A percentile compares a stretch with the other conserved stretches of the same genome.
phyloP scores from a whole-genome alignment of 2,888 invertebrate species.

The Didymodactylos carnosus region DNA sequence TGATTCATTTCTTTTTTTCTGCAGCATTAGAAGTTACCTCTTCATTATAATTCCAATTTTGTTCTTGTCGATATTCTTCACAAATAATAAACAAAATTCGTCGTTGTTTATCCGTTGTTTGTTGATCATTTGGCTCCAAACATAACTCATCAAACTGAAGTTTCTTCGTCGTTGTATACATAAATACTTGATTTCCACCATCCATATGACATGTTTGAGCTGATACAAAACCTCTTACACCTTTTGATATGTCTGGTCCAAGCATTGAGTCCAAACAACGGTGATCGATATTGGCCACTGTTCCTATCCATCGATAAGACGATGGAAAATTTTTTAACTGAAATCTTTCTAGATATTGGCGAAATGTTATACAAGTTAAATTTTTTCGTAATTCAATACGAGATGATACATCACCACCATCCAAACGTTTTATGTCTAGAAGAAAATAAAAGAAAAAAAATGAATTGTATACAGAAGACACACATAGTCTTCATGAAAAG shows the following conservation, averaged over 20 bases:
- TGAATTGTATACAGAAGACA: no score
- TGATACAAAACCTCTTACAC: background rate
- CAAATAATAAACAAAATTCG: background rate
- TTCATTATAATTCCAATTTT: slow-evolving; percentile 9
- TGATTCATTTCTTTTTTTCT: background rate
- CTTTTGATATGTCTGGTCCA: background rate
- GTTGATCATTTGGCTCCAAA: background rate
- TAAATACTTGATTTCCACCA: background rate
- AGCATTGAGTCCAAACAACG: background rate
- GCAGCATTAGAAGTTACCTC: background rate
- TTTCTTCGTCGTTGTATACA: background rate
- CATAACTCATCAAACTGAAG: background rate
- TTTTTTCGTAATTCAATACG: slow-evolving; percentile 55
- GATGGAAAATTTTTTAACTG: slow-evolving; percentile 96
- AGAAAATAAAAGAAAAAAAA: no score
- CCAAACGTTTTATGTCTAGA: slow-evolving; percentile 2
- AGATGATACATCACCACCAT: slow-evolving; percentile 59
- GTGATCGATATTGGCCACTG: slow-evolving; percentile 28
- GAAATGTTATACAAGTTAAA: slow-evolving; percentile 79
- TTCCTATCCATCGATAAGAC: slow-evolving; percentile 80
- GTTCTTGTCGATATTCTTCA: background rate
- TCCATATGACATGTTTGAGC: background rate
- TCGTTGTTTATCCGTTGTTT: background rate
- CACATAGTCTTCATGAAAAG: no score
- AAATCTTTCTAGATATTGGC: slow-evolving; percentile 90